A percentile compares a stretch with the other conserved stretches of the same genome.
These are phyloP conservation scores for Lepetodrilus schrolli DNA, from an alignment of 2,888 invertebrate species.

Conservation along the genomic window DNA sequence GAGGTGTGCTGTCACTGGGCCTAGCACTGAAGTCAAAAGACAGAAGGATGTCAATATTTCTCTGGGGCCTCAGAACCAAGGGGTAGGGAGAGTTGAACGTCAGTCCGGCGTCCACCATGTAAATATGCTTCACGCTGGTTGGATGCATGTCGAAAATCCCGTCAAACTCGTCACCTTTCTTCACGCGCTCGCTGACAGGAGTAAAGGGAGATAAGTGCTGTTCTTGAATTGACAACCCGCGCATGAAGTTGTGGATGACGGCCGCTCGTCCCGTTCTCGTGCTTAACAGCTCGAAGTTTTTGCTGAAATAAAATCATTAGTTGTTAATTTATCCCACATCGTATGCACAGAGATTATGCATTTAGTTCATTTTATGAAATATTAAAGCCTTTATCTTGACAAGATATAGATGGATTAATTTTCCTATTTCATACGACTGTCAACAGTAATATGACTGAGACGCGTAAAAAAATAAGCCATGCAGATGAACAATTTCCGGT, in stretches of 20 bases:
- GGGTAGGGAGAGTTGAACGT: constrained; percentile 77
- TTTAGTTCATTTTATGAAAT: too few relatives aligned
- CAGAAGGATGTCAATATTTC: constrained; percentile 75
- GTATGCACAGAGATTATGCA: too few relatives aligned
- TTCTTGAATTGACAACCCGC: constrained; percentile 74
- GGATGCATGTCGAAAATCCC: constrained; percentile 75
- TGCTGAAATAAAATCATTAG: too few relatives aligned
- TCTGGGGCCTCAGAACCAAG: constrained; percentile 75
- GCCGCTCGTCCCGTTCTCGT: constrained; percentile 76
- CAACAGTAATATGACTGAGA: too few relatives aligned
- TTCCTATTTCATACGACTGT: too few relatives aligned
- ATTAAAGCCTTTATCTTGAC: too few relatives aligned
- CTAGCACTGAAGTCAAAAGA: constrained; percentile 77
- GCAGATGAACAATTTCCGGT: neutral
- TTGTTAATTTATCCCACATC: too few relatives aligned
- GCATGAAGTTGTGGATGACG: constrained; percentile 76
- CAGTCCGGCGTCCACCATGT: constrained; percentile 76
- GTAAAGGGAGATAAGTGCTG: constrained; percentile 75
- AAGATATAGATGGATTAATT: too few relatives aligned
- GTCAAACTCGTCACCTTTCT: constrained; percentile 70
- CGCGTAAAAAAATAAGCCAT: too few relatives aligned
- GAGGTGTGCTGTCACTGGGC: constrained; percentile 72
- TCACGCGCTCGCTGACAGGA: constrained; percentile 42
- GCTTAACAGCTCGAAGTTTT: constrained; percentile 70
- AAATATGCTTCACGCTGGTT: constrained; percentile 74